Conservation (phyloP, 2,888 invertebrate genomes). For the Tenthredo notha region DNA sequence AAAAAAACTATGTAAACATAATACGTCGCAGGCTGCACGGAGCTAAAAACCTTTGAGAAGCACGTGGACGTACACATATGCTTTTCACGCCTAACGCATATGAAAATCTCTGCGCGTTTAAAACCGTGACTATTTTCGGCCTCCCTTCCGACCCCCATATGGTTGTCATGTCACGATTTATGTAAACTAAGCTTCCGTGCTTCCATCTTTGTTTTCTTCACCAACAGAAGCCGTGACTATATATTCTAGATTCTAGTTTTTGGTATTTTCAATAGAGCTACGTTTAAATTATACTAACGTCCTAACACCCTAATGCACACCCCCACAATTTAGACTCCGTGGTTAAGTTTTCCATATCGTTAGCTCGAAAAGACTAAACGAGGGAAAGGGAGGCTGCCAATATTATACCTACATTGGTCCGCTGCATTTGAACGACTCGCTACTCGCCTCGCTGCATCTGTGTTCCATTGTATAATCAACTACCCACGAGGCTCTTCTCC, state of each 20-base stretch:
- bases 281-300: background rate
- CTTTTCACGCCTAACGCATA: conserved; percentile 5
- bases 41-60: background rate
- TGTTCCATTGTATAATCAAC: conserved; percentile 27
- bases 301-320: background rate
- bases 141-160: conserved; percentile 49
- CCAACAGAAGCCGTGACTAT: background rate
- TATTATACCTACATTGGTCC: background rate
- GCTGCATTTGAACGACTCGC: background rate
- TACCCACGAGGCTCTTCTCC: background rate
- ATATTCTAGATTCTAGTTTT: background rate
- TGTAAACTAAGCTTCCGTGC: conserved; percentile 48
- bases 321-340: background rate
- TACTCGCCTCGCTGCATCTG: conserved; percentile 18
- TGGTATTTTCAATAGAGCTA: background rate
- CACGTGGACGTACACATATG: conserved; percentile 37
- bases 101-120: conserved; percentile 29
- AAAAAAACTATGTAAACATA: background rate
- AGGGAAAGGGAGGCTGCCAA: background rate
- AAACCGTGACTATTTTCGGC: conserved; percentile 50
- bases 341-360: background rate
- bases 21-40: background rate
- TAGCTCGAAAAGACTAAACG: background rate
- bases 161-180: conserved; percentile 49
- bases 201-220: conserved; percentile 12